Evolutionary conservation across 2,113 vertebrate species (phyloP), one percentile per base, ranked within the genome.

Genomic region (Mirounga angustirostris): DNA sequence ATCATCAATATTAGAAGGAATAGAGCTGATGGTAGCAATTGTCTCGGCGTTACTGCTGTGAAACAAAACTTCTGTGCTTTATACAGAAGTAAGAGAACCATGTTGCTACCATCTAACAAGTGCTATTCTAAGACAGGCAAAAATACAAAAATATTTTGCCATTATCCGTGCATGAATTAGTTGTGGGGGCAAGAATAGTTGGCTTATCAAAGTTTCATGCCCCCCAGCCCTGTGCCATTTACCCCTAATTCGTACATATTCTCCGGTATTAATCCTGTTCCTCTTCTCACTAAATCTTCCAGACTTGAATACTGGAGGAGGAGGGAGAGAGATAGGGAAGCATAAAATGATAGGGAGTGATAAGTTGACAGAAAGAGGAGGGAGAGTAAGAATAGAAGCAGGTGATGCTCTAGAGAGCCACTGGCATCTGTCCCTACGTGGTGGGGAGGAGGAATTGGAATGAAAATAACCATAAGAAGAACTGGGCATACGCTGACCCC

Each of bases 1-100:
- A 2, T 21, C 26, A 4, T 56, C 46, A 22, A 1, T 2, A 19
- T 16, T 6, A 24, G 36, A 14, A 58, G 10, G 3, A 36, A 0
- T 3, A 21, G n/a, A 88, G 33, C 4, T 56, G 14, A 46, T 22
- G 22, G 22, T 8, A 24, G 30, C 24, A 36, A 58, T 3, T 56
- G 26, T 36, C 61, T 54, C 40, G 4, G 4, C 11, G 14, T 82
- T 58, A 28, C 21, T 13, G 3, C 18, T 14, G 63, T 89, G 50
- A 65, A 7, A 40, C 16, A 11, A 94, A 52, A 59, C 30, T 40
- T 59, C 10, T 30, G 22, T n/a, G 36, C 6, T 63, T 63, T 56
- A 22, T 36, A 54, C 9, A 61, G 24, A 61, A 76, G 33, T 28
- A 30, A 15, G 33, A 71, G 52, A 95, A n/a, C 10, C 12, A 2